Conservation (phyloP, 2,113 vertebrate species). For the Sceloporus tristichus region DNA sequence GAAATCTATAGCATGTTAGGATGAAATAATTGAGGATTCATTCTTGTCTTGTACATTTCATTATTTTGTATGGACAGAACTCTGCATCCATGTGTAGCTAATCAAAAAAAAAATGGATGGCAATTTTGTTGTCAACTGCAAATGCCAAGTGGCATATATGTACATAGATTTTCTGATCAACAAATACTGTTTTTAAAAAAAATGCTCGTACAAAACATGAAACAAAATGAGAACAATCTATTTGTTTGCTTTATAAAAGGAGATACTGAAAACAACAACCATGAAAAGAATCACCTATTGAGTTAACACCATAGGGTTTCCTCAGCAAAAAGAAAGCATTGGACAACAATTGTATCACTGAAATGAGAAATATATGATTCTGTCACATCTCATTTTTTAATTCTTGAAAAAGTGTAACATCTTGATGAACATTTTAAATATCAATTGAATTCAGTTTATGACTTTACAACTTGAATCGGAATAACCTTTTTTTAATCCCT, state of each 20-base stretch:
- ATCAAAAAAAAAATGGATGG: neutral
- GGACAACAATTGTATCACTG: slow-evolving; percentile 48
- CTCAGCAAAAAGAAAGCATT: slow-evolving; percentile 39
- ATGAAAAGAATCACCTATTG: too few relatives aligned
- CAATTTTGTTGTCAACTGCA: neutral
- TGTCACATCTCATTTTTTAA: slow-evolving; percentile 47
- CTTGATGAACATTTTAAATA: slow-evolving; percentile 67
- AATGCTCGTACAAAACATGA: neutral
- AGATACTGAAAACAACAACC: neutral
- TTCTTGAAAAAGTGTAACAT: slow-evolving; percentile 69
- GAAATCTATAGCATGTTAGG: too few relatives aligned
- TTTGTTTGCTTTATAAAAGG: neutral
- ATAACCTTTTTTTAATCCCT: slow-evolving; percentile 52
- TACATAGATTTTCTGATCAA: slow-evolving; percentile 10
- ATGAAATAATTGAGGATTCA: too few relatives aligned
- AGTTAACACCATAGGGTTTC: neutral
- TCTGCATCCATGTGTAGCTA: neutral
- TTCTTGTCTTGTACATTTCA: neutral
- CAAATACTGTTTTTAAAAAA: slow-evolving; percentile 13
- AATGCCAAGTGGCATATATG: neutral
- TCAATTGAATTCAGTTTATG: slow-evolving; percentile 58
- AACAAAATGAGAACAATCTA: slow-evolving; percentile 39
- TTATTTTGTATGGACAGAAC: neutral
- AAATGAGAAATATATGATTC: slow-evolving; percentile 65
- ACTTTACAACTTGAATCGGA: slow-evolving; percentile 69